phyloP scores from a whole-genome alignment of 2,888 invertebrate genomes.

The Thymelicus acteon region DNA sequence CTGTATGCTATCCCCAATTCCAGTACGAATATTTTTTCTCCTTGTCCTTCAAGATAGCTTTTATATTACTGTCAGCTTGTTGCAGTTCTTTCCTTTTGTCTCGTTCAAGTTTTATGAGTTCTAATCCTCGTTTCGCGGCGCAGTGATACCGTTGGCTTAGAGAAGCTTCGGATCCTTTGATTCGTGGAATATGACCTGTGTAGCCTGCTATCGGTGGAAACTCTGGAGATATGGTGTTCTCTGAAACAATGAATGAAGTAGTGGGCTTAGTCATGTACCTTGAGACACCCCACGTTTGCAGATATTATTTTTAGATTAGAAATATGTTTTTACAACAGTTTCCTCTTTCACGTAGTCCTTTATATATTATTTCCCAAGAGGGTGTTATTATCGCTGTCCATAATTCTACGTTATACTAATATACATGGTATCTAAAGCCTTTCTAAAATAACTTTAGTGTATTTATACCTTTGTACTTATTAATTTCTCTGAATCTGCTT shows the following conservation, averaged over 20 bases:
- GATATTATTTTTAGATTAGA: too few relatives aligned
- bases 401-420: too few relatives aligned
- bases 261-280: constrained; percentile 1
- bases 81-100: constrained; percentile 76
- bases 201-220: constrained; percentile 90
- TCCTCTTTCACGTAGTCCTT: too few relatives aligned
- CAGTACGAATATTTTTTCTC: constrained; percentile 77
- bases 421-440: background rate
- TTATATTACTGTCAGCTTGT: constrained; percentile 68
- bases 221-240: constrained; percentile 87
- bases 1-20: constrained; percentile 85
- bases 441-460: background rate
- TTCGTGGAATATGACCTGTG: constrained; percentile 89
- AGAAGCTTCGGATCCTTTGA: constrained; percentile 87
- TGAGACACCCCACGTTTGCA: constrained; percentile 6
- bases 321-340: too few relatives aligned
- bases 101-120: constrained; percentile 83
- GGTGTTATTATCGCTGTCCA: background rate
- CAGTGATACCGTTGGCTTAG: constrained; percentile 88
- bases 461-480: constrained; percentile 81
- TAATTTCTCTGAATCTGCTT: constrained; percentile 79
- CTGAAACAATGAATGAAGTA: constrained; percentile 63
- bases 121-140: constrained; percentile 87
- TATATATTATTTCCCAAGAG: too few relatives aligned
- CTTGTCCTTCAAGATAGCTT: constrained; percentile 69